Evolutionary conservation across 2,113 vertebrate genomes (phyloP).

Genomic region (Murina feae): DNA sequence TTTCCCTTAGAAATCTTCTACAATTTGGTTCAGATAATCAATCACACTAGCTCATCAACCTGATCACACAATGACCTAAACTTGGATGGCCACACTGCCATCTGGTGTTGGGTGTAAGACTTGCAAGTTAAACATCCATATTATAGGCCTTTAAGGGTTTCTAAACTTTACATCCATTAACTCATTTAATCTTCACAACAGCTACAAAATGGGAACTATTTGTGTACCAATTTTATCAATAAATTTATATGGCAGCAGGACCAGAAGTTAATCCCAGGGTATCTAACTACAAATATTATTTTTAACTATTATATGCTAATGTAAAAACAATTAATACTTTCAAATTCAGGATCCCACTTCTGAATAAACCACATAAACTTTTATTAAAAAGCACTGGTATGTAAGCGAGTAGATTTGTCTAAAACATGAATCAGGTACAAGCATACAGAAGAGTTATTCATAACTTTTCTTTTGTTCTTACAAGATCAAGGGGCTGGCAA

Average conservation of each 20-base stretch:
- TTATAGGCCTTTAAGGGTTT: background rate
- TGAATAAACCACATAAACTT: background rate
- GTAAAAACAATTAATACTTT: background rate
- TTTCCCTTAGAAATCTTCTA: background rate
- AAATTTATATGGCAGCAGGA: background rate
- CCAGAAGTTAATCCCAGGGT: background rate
- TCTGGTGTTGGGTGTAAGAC: constrained; percentile 48
- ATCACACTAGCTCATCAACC: fast-evolving
- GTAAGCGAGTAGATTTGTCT: background rate
- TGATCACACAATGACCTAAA: background rate
- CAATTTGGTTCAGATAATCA: background rate
- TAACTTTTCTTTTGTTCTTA: background rate
- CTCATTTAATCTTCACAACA: background rate
- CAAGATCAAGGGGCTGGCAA: background rate
- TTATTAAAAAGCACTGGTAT: background rate
- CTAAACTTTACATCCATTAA: background rate
- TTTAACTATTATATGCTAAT: background rate
- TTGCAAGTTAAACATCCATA: background rate
- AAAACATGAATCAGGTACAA: background rate
- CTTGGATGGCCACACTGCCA: constrained; percentile 42
- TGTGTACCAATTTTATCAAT: background rate
- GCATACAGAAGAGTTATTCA: background rate
- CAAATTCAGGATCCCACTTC: background rate
- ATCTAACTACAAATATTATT: background rate
- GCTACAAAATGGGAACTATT: background rate